A percentile compares a stretch with the other conserved stretches of the same genome.
Evolutionary conservation across 2,888 invertebrate genomes (phyloP).

Genomic region (Tachina lurida): DNA sequence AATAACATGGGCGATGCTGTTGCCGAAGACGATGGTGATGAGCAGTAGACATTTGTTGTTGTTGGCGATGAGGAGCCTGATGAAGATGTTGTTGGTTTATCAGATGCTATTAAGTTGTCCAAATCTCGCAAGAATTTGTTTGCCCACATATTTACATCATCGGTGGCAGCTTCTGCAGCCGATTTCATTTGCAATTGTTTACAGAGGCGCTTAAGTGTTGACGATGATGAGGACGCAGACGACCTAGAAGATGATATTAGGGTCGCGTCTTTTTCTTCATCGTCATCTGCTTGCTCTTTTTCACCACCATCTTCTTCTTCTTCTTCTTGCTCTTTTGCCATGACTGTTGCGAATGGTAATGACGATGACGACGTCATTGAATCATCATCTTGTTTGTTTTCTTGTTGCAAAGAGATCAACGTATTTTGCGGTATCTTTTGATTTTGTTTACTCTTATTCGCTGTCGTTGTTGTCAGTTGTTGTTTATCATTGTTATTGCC

Average conservation of each 20-base stretch:
- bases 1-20: slow-evolving; percentile 78
- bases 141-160: slow-evolving; percentile 83
- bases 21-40: slow-evolving; percentile 73
- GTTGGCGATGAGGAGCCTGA: slow-evolving; percentile 75
- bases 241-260: slow-evolving; percentile 47
- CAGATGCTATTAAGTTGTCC: slow-evolving; percentile 82
- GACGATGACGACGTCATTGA: slow-evolving; percentile 47
- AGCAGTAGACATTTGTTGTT: slow-evolving; percentile 73
- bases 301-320: slow-evolving; percentile 18
- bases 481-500: slow-evolving; percentile 65
- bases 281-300: slow-evolving; percentile 13
- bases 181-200: slow-evolving; percentile 72
- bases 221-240: slow-evolving; percentile 56
- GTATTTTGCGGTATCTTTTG: slow-evolving; percentile 68
- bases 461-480: slow-evolving; percentile 52
- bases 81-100: slow-evolving; percentile 76
- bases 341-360: slow-evolving; percentile 58
- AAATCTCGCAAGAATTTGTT: slow-evolving; percentile 82
- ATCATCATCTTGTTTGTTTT: slow-evolving; percentile 60
- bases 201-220: slow-evolving; percentile 72
- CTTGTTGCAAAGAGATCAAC: slow-evolving; percentile 70
- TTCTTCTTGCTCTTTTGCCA: slow-evolving; percentile 31
- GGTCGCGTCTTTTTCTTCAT: slow-evolving; percentile 38
- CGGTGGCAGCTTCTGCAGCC: slow-evolving; percentile 73
- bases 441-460: slow-evolving; percentile 53